A percentile compares a stretch with the other conserved stretches of the same genome.
Conservation (phyloP, 2,888 invertebrate species). For the Coelopa pilipes region DNA sequence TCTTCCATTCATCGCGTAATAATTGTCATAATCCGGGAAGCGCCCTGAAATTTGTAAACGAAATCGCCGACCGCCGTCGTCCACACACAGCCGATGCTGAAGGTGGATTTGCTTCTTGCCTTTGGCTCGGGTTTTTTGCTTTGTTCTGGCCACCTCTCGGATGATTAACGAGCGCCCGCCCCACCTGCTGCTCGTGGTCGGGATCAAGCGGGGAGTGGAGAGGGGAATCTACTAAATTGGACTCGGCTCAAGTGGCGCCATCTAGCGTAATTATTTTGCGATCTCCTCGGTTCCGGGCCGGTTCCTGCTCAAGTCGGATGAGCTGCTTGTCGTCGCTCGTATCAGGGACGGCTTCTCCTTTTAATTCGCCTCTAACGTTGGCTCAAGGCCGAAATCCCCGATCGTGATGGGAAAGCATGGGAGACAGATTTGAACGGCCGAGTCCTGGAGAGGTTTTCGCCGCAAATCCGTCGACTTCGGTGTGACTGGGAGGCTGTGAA, state of each 20-base stretch:
- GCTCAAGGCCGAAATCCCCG: too few species aligned
- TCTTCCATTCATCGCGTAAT: conserved; percentile 18
- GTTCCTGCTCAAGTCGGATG: too few species aligned
- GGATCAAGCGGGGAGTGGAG: conserved; percentile 27
- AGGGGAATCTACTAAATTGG: conserved; percentile 38
- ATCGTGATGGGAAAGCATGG: too few species aligned
- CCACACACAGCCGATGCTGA: not conserved
- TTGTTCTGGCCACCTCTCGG: conserved; percentile 1
- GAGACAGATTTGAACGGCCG: too few species aligned
- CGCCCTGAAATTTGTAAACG: conserved; percentile 39
- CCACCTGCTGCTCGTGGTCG: too few species aligned
- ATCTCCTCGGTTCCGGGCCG: too few species aligned
- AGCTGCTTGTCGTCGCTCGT: not conserved
- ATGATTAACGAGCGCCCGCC: conserved; percentile 39
- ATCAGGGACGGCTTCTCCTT: not conserved
- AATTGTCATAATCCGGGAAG: conserved; percentile 43
- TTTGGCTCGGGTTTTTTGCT: not conserved
- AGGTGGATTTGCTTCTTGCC: not conserved
- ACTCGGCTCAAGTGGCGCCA: conserved; percentile 12
- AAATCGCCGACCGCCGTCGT: conserved; percentile 31
- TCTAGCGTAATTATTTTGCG: conserved; percentile 27
- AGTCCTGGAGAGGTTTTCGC: too few species aligned
- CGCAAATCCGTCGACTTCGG: too few species aligned
- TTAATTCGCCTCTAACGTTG: not conserved
- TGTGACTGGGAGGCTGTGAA: too few species aligned